Evolutionary conservation across 2,888 invertebrate genomes (phyloP).

Genomic region (Calephelis perditalis): DNA sequence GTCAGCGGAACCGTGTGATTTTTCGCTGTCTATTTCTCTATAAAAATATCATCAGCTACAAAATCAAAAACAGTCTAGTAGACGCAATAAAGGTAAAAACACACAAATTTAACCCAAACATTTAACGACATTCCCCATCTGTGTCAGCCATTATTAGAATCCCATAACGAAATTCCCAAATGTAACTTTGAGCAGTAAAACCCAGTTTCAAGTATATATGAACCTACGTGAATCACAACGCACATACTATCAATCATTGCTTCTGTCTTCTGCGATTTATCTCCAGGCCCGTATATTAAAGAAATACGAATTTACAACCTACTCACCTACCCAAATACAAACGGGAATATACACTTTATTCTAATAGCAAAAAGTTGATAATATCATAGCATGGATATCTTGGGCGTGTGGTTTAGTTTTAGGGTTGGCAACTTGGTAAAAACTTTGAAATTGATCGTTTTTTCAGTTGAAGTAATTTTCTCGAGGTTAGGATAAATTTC

Average conservation of each 20-base stretch:
- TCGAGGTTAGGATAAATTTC: too few relatives aligned
- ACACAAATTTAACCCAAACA: neutral
- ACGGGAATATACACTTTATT: constrained; percentile 22
- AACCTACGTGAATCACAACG: constrained; percentile 46
- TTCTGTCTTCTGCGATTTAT: constrained; percentile 67
- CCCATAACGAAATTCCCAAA: constrained; percentile 7
- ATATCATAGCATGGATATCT: neutral
- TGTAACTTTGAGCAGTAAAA: constrained; percentile 10
- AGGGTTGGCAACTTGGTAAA: too few relatives aligned
- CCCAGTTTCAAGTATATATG: constrained; percentile 16
- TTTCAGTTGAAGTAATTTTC: too few relatives aligned
- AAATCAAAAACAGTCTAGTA: too few relatives aligned
- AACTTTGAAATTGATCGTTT: too few relatives aligned
- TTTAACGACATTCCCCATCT: constrained; percentile 5
- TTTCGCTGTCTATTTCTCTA: too few relatives aligned
- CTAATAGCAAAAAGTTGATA: neutral
- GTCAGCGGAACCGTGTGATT: too few relatives aligned
- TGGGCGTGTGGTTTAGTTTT: neutral
- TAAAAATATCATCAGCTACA: too few relatives aligned
- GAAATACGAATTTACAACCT: constrained; percentile 39
- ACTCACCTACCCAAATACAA: constrained; percentile 15
- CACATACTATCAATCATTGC: constrained; percentile 59
- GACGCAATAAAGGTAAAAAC: constrained; percentile 4
- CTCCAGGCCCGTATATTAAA: constrained; percentile 62
- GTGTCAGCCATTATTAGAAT: constrained; percentile 1